phyloP scores from a whole-genome alignment of 2,888 invertebrate species.

The Campoplex capitator region DNA sequence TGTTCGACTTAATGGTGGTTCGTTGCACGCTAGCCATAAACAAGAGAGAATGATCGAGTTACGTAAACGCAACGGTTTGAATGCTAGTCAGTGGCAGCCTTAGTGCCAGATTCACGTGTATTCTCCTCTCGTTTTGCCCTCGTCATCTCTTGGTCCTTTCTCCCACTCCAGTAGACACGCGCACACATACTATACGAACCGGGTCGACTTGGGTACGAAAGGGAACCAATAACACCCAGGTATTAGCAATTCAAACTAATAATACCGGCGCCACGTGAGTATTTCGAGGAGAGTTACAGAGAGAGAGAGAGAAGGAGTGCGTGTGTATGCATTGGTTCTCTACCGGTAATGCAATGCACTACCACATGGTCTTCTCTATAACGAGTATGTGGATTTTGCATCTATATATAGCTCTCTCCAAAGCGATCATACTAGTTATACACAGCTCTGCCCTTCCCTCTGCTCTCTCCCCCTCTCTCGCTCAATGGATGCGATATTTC shows the following conservation, averaged over 20 bases:
- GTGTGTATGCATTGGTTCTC: slow-evolving; percentile 10
- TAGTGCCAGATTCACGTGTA: slow-evolving; percentile 44
- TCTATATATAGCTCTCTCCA: slow-evolving; percentile 38
- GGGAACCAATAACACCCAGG: slow-evolving; percentile 64
- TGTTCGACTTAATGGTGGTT: slow-evolving; percentile 61
- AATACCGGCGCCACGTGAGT: slow-evolving; percentile 60
- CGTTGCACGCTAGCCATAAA: slow-evolving; percentile 43
- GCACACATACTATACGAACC: too few species aligned
- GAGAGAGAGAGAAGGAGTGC: neutral
- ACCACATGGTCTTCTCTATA: slow-evolving; percentile 36
- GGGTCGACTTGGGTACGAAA: slow-evolving; percentile 59
- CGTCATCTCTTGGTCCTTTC: slow-evolving; percentile 4
- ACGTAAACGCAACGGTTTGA: slow-evolving; percentile 58
- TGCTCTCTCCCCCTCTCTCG: slow-evolving; percentile 13
- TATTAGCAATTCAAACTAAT: slow-evolving; percentile 68
- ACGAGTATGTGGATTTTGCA: slow-evolving; percentile 17
- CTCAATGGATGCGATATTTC: slow-evolving; percentile 21
- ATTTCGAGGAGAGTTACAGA: slow-evolving; percentile 21
- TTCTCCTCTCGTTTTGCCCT: slow-evolving; percentile 16
- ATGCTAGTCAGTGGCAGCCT: slow-evolving; percentile 58
- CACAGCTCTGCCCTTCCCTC: neutral
- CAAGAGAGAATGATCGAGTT: slow-evolving; percentile 59
- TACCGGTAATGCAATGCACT: slow-evolving; percentile 34
- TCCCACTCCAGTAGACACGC: slow-evolving; percentile 1
- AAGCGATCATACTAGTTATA: slow-evolving; percentile 44